Evolutionary conservation across 1,140 invertebrate species (phyloP), one percentile per base, ranked within the genome.

Genomic region (Drosophila lowei): DNA sequence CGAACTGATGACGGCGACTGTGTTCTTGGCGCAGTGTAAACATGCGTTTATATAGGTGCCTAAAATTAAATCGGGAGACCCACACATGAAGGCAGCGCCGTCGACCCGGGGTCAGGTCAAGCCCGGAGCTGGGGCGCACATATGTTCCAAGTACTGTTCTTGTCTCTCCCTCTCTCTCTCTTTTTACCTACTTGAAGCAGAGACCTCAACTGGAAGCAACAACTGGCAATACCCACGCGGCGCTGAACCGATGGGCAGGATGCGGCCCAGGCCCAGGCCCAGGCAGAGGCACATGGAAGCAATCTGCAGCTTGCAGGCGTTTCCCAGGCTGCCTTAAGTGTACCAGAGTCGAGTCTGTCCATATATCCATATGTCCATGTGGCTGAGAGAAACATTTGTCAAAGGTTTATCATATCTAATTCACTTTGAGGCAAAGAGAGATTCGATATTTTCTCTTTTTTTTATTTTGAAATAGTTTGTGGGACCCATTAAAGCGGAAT

Each of bases 111-210:
- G 73, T 80, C 84, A 79, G 84, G 83, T 86, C 83, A 86, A 86
- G 83, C 79, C 73, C 78, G 72, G 67, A 52, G 46, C 48, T 21
- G 48, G 52, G 18, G 60, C 48, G 49, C 70, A 80, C 81, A 86
- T 81, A 81, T 88, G 75, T 58, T 60, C 44, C 47, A 54, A 55
- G 49, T 71, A 49, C 48, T 47, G 30, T 50, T 34, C 52, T 62
- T 52, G 28, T 74, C 48, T 48, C 59, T 44, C 30, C 18, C 16
- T 8, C 25, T 11, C 21, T 18, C 23, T 49, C 0, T 43, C 21
- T 44, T 71, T 75, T 79, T 90, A 90, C 86, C 86, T 90, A 90
- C 86, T 90, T 86, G 86, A 90, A 90, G 83, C 55, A 46, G 61
- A 59, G 62, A 18, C 60, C 38, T 41, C 54, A 52, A 54, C 62